Base-by-base conservation (phyloP, 1,140 invertebrate species). In the Solenopsis fugax region DNA sequence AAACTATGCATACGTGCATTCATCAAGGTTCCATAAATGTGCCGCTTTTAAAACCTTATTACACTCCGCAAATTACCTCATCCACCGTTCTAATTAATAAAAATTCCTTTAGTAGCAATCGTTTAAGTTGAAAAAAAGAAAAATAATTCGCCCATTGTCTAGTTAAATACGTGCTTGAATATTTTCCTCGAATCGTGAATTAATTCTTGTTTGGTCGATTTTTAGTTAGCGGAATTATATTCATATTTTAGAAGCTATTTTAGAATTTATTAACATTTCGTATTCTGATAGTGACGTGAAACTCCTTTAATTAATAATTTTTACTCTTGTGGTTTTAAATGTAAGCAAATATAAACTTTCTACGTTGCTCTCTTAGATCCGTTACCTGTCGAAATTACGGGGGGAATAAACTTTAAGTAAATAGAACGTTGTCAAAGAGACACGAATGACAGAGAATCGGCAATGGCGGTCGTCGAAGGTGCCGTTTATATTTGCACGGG, bases 1-100 rank as follows among this genome's bases (percentile, higher is more conserved):
- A 84, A 84, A 84, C 54, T 52, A 73, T 73, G 67, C 80, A 82
- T 73, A 58, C 69, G 29, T 24, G 67, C 80, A 82, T 82, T 67
- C 60, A 62, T 82, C 52, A 82, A 60, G 80, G 52, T 84, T 50
- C 41, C 80, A 37, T 75, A 75, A 84, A 84, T 75, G 80, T 21
- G 37, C 80, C 69, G 24, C 45, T 84, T 48, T 58, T 75, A 60
- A 60, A 75, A 73, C 41, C 29, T 50, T 60, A 60, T 84, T 75
- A 37, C 45, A 34, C 29, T 37, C 18, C n/a, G n/a, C 34, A 29
- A 81, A 78, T 78, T 65, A 37, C 52, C 6, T n/a, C 34, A 34
- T 16, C 45, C 29, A 21, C 6, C 41, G 78, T 4, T 73, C 10
- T 48, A 75, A 84, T 84, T 84, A 73, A 84, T 48, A 6, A 3